These are phyloP conservation scores for Aurelia aurita DNA, from an alignment of 30 jellyfish, hydroid and myxozoan genomes.

Conservation along the genomic window DNA sequence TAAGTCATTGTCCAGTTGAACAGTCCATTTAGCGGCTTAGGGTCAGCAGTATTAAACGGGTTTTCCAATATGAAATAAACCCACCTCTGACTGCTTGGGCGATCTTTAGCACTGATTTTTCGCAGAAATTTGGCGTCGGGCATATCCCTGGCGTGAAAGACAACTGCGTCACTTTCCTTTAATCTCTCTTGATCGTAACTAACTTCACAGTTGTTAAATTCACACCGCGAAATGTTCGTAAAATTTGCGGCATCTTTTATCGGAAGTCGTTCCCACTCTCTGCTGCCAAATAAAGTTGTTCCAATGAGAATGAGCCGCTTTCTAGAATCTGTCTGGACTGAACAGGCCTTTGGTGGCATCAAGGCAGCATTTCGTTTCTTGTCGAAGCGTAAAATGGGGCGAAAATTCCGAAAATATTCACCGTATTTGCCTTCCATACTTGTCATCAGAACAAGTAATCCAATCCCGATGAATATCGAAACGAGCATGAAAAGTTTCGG, in stretches of 20 bases:
- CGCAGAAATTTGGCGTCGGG: constrained; percentile 61
- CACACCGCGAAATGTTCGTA: constrained; percentile 47
- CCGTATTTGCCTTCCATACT: too few species aligned
- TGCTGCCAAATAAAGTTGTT: constrained; percentile 67
- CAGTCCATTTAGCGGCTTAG: constrained; percentile 71
- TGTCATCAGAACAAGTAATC: too few species aligned
- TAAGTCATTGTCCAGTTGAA: constrained; percentile 89
- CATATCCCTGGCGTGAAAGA: constrained; percentile 94
- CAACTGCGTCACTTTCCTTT: constrained; percentile 84
- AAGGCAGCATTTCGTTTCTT: too few species aligned
- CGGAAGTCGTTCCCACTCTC: constrained; percentile 88
- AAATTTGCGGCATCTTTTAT: constrained; percentile 40
- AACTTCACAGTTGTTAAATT: constrained; percentile 70
- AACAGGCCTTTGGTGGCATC: too few species aligned
- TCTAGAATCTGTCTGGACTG: too few species aligned
- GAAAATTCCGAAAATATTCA: too few species aligned
- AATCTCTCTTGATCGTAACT: constrained; percentile 67
- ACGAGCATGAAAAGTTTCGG: too few species aligned
- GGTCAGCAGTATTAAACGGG: constrained; percentile 79
- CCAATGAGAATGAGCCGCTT: constrained; percentile 54
- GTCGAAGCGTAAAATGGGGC: too few species aligned
- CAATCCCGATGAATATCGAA: too few species aligned
- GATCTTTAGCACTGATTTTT: background rate
- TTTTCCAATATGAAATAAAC: constrained; percentile 90
- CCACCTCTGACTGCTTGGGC: constrained; percentile 87